Base-by-base conservation (phyloP, 2,888 invertebrate genomes). In the Gymnoscelis rufifasciata region DNA sequence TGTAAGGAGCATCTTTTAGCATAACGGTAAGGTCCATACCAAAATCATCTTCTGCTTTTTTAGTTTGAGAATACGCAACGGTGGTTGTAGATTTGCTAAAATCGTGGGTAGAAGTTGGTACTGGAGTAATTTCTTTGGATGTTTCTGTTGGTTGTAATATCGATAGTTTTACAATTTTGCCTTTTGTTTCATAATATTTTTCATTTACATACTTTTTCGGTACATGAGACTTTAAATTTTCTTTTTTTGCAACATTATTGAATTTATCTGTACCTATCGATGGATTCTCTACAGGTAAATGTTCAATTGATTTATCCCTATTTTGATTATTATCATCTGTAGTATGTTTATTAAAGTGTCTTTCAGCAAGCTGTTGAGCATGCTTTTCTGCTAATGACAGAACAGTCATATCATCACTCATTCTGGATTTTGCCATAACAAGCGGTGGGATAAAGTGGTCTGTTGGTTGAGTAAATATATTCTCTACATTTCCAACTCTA, bases 381-480 rank as follows among this genome's bases (percentile, higher is more conserved):
- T 84, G 75, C 71, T 89, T 80, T 75, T 86, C 82, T 74, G 88
- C 70, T 61, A 88, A 64, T 3, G 89, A 87, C 51, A 88, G 65
- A 35, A 88, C 86, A 19, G 78, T 87, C 88, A 89, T 88, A 43
- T 89, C 89, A 50, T 88, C 79, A 54, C 82, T 83, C 15, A 87
- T 71, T 69, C 80, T 89, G 38, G 89, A 81, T 56, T 88, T 89
- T 15, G 89, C 89, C 84, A 89, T 89, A 1, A 89, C 88, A 19
- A 89, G 57, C 2, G 89, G 89, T 3, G 89, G 89, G 15, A 89
- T 76, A 57, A 89, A 89, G 56, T 88, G 88, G 56, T 89, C 89
- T 7, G 88, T 81, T 1, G 88, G 82, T 58, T 87, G 88, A 6
- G 82, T 87, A 57, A 86, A 89, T 61, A 88, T 84, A 33, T 76